Conservation (phyloP, 2,113 vertebrate species). For the Oreocharis arfaki region DNA sequence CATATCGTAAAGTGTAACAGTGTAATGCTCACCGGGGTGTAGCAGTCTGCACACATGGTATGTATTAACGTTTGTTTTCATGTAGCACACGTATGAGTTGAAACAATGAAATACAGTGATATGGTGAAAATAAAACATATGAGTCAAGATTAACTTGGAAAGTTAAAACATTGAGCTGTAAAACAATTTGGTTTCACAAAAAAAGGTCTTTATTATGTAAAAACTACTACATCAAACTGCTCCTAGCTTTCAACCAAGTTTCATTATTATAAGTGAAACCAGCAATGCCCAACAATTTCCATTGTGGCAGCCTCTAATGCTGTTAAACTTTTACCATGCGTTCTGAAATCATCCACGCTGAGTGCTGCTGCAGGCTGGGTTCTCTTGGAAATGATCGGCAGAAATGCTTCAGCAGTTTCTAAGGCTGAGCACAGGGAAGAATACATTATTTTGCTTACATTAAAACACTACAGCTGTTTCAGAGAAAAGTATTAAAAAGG, state of each 20-base stretch:
- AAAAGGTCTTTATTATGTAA: neutral
- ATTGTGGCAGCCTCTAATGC: constrained; percentile 7
- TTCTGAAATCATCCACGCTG: neutral
- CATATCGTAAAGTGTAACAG: neutral
- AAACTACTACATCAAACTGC: constrained; percentile 15
- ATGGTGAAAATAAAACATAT: neutral
- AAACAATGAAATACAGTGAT: constrained; percentile 10
- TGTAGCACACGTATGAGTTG: neutral
- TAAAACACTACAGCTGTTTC: neutral
- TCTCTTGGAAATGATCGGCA: neutral
- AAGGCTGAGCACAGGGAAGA: neutral
- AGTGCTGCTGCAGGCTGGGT: constrained; percentile 10
- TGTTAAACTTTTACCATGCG: neutral
- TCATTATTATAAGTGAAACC: constrained; percentile 50
- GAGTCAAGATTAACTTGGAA: neutral
- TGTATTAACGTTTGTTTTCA: constrained; percentile 16
- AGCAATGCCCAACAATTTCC: constrained; percentile 20
- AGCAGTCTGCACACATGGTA: neutral
- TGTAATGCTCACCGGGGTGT: neutral
- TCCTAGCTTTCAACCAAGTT: constrained; percentile 35
- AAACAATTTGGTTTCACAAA: neutral
- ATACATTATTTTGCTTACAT: neutral
- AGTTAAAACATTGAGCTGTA: neutral
- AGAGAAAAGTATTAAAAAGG: neutral
- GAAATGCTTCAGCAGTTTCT: neutral